Evolutionary conservation across 2,797 vertebrate species (phyloP).

Genomic region (Helicolenus hilgendorfi): DNA sequence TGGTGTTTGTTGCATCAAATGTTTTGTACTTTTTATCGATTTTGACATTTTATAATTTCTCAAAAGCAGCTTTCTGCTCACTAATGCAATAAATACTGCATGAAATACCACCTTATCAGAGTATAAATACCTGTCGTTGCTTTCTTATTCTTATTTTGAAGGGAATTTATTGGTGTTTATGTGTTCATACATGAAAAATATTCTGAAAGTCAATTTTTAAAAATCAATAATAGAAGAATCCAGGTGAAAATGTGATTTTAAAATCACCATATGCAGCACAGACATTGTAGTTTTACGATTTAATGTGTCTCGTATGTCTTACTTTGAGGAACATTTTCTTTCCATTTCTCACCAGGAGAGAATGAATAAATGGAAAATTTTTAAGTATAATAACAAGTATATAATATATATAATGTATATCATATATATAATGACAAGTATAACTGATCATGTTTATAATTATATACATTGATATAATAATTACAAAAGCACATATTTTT

Average conservation of each 20-base stretch:
- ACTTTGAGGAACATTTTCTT: background rate
- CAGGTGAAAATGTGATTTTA: background rate
- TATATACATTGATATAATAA: background rate
- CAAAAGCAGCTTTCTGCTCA: background rate
- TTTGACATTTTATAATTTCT: background rate
- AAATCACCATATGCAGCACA: background rate
- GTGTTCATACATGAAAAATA: background rate
- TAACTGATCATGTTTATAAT: background rate
- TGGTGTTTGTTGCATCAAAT: background rate
- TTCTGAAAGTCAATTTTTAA: fast-evolving
- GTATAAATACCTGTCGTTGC: background rate
- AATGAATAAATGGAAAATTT: background rate
- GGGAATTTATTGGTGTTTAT: background rate
- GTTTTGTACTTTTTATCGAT: background rate
- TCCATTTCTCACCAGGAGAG: fast-evolving
- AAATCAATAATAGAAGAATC: background rate
- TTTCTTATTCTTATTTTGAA: background rate
- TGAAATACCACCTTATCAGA: background rate
- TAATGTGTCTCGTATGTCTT: background rate
- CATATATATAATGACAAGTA: background rate
- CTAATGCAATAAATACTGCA: background rate
- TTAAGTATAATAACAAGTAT: too few relatives aligned
- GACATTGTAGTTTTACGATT: background rate
- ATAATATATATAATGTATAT: too few relatives aligned
- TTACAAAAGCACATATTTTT: background rate